Percentiles rank a stretch among this genome's conserved stretches.
phyloP scores from a whole-genome alignment of 2,797 vertebrate genomes.

The Chaunax sp. region DNA sequence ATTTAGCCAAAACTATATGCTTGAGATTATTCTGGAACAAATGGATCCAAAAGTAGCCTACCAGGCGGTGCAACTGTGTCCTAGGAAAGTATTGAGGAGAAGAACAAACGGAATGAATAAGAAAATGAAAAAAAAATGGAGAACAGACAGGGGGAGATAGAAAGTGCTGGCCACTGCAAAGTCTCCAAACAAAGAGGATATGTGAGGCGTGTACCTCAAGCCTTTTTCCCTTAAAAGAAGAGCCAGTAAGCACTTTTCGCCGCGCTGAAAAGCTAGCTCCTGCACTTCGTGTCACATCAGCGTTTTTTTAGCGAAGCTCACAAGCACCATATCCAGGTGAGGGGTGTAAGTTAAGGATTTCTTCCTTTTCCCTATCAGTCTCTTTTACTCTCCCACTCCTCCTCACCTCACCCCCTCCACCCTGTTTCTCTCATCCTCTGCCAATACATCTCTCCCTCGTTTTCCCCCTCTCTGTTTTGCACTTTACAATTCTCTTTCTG shows the following conservation, averaged over 20 bases:
- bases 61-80: slow-evolving; percentile 71
- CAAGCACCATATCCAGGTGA: slow-evolving; percentile 82
- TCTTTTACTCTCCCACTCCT: slow-evolving; percentile 69
- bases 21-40: slow-evolving; percentile 78
- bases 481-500: slow-evolving; percentile 77
- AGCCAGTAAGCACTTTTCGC: slow-evolving; percentile 88
- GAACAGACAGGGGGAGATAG: slow-evolving; percentile 80
- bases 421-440: slow-evolving; percentile 72
- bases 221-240: slow-evolving; percentile 84
- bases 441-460: slow-evolving; percentile 63
- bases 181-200: slow-evolving; percentile 87
- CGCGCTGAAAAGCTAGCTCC: slow-evolving; percentile 82
- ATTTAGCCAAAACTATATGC: slow-evolving; percentile 65
- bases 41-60: slow-evolving; percentile 78
- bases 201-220: slow-evolving; percentile 85
- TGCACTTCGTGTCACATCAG: slow-evolving; percentile 84
- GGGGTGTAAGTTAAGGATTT: slow-evolving; percentile 80
- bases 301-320: slow-evolving; percentile 82
- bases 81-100: slow-evolving; percentile 71
- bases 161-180: slow-evolving; percentile 88
- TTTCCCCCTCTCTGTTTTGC: slow-evolving; percentile 54
- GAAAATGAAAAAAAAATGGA: slow-evolving; percentile 75
- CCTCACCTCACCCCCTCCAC: slow-evolving; percentile 51
- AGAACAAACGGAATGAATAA: slow-evolving; percentile 83
- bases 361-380: slow-evolving; percentile 77